Evolutionary conservation across 23 tunicate genomes (phyloP), one percentile per base, ranked within the genome.

Genomic region (Styela plicata): DNA sequence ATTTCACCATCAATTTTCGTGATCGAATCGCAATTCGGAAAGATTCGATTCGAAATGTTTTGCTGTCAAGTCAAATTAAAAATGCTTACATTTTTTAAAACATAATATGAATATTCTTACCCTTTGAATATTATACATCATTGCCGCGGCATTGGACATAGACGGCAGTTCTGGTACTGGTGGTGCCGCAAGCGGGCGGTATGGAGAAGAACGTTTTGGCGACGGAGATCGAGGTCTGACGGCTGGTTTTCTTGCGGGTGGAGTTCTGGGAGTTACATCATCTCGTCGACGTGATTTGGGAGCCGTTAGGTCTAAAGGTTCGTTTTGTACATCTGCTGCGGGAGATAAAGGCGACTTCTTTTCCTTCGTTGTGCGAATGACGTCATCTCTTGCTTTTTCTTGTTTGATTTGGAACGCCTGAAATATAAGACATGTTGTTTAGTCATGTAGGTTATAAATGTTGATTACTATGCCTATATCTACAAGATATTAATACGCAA

Each of bases 231-330:
- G 57, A 5, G 57, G 57, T 34, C 36, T 28, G 24, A 71, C 34
- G 5, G 77, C 20, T 32, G 5, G 32, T 31, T 27, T 36, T 31
- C 35, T 71, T 34, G 77, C 3, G 36, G 26, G n/a, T 5, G 69
- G 26, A 26, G 64, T 0, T 26, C 29, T 24, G 17, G 65, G 18
- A 21, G 36, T 76, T 24, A 29, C 5, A 18, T 36, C 81, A 36
- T 65, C 44, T 76, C 31, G 81, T 25, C 27, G 68, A 22, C 71
- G 71, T 16, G 71, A 67, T 24, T 76, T 76, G 63, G 69, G 81
- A 10, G 81, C 22, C 0, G 81, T 76, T 0, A 76, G 26, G 31
- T 76, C 81, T 22, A 76, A 65, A 0, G 81, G 81, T 53, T 76
- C 81, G 23, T 29, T 76, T 29, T 76, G 81, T 29, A 21, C 81